These are phyloP conservation scores for Calliopsis andreniformis DNA, from an alignment of 1,140 invertebrate genomes.

Conservation along the genomic window DNA sequence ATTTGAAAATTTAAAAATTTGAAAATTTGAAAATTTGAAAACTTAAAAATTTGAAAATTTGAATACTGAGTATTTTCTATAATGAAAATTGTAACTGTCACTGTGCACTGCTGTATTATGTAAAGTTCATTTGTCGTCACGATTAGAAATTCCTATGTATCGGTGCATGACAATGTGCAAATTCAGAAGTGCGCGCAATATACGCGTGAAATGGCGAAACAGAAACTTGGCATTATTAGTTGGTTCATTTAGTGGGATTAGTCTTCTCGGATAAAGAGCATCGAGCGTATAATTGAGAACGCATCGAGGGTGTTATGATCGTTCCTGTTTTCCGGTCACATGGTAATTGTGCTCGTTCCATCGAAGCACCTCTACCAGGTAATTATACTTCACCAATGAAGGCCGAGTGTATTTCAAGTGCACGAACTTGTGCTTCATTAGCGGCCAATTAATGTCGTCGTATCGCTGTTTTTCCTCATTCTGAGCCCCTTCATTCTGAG, in stretches of 20 bases:
- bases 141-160: no score
- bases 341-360: background rate
- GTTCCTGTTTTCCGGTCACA: constrained; percentile 1
- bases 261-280: background rate
- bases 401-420: background rate
- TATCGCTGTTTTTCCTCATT: background rate
- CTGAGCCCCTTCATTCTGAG: background rate
- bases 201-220: background rate
- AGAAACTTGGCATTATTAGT: background rate
- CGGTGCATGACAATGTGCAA: no score
- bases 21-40: no score
- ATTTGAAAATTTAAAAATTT: no score
- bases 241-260: background rate
- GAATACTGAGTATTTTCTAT: no score
- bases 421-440: background rate
- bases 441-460: background rate
- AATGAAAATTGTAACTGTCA: no score
- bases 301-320: background rate
- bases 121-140: no score
- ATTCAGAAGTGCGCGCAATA: no score
- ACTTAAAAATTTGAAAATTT: no score
- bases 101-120: no score
- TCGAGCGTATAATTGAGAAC: background rate
- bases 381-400: constrained; percentile 4
- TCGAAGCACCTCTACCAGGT: constrained; percentile 1